These are phyloP conservation scores for Rhinophrynus dorsalis DNA, from an alignment of 2,797 vertebrate genomes.

Conservation along the genomic window DNA sequence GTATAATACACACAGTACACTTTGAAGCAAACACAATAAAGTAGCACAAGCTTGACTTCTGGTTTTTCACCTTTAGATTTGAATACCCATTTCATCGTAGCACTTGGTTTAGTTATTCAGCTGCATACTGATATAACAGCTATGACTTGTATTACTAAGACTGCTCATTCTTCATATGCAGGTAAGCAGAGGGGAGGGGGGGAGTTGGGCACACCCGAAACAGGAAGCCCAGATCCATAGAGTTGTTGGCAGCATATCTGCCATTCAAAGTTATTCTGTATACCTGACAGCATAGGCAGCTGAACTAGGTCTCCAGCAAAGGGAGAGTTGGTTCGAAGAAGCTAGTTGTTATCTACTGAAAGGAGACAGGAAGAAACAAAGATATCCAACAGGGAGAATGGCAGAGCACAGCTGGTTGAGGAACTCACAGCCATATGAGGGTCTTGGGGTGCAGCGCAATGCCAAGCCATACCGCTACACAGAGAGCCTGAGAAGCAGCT, in stretches of 20 bases:
- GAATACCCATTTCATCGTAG: too few species aligned
- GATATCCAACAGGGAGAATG: not conserved
- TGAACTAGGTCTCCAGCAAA: not conserved
- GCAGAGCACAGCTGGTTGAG: constrained; percentile 11
- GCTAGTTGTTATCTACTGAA: too few species aligned
- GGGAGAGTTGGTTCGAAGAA: not conserved
- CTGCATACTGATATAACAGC: too few species aligned
- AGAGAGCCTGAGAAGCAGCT: constrained; percentile 18
- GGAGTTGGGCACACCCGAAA: constrained; percentile 10
- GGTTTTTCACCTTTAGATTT: too few species aligned
- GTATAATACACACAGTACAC: too few species aligned
- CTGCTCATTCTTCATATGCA: not conserved
- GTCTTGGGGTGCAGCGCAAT: not conserved
- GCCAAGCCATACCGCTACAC: not conserved
- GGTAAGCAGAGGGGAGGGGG: constrained; percentile 5
- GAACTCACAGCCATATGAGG: not conserved
- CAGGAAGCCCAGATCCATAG: constrained; percentile 4
- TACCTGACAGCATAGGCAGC: not conserved
- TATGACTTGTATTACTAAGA: not conserved
- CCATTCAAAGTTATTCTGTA: not conserved
- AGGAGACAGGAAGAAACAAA: too few species aligned
- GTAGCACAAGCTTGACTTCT: too few species aligned
- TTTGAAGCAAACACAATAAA: too few species aligned
- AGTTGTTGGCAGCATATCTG: not conserved
- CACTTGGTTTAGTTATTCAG: too few species aligned